A percentile compares a stretch with the other conserved stretches of the same genome.
phyloP scores from a whole-genome alignment of 2,113 vertebrate genomes.

The Baryphthengus martii region DNA sequence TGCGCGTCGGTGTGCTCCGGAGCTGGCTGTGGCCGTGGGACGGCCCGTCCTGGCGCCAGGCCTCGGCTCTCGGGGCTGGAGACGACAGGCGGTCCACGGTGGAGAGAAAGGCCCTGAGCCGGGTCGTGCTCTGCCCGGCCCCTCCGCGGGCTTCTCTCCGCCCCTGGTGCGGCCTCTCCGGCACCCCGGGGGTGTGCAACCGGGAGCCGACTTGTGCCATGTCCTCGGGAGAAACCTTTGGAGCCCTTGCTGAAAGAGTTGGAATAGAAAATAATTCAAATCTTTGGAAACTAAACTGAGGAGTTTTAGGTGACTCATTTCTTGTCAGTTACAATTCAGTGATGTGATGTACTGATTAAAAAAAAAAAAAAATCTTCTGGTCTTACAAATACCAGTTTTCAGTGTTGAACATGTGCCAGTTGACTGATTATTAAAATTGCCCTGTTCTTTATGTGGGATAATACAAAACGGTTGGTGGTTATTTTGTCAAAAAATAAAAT shows the following conservation, averaged over 20 bases:
- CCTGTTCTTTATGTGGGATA: neutral
- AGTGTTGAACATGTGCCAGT: neutral
- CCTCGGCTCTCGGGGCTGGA: neutral
- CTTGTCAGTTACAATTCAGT: neutral
- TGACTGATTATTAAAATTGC: neutral
- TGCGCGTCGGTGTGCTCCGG: too few relatives aligned
- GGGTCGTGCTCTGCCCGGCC: neutral
- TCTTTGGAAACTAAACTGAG: neutral
- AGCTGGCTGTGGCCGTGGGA: neutral
- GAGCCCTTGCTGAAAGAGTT: neutral
- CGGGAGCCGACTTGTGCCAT: accelerated
- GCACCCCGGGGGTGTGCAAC: neutral
- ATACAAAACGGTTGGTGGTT: neutral
- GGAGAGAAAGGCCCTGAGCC: neutral
- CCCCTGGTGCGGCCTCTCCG: neutral
- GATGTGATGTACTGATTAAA: neutral
- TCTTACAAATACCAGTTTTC: accelerated
- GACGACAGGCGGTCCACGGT: neutral
- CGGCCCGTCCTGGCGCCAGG: neutral
- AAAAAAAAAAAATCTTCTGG: neutral
- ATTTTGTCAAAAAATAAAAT: neutral
- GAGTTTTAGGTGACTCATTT: too few relatives aligned
- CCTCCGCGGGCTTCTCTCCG: too few relatives aligned
- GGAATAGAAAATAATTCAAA: neutral
- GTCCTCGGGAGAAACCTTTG: accelerated